phyloP scores from a whole-genome alignment of 2,797 vertebrate species.

The Apogon talboti region DNA sequence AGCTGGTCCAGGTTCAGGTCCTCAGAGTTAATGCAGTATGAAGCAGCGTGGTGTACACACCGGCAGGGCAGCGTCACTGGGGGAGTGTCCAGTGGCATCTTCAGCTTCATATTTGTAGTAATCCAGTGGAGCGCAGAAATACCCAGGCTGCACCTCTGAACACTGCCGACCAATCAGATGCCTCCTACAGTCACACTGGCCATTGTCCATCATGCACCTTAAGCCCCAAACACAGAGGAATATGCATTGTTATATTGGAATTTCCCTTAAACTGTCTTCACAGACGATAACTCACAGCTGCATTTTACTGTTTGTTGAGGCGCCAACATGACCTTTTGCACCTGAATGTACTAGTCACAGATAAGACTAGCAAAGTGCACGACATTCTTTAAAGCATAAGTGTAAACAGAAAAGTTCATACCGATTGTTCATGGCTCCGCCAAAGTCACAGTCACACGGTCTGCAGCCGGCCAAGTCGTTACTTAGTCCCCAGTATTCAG shows the following conservation, averaged over 20 bases:
- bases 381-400: neutral
- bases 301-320: neutral
- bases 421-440: slow-evolving; percentile 89
- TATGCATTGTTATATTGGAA: neutral
- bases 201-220: slow-evolving; percentile 87
- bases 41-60: slow-evolving; percentile 71
- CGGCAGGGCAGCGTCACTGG: slow-evolving; percentile 80
- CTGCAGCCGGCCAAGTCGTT: slow-evolving; percentile 87
- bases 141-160: slow-evolving; percentile 87
- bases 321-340: neutral
- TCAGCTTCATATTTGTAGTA: slow-evolving; percentile 89
- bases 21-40: neutral
- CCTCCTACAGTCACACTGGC: slow-evolving; percentile 88
- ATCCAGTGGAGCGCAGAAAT: slow-evolving; percentile 90
- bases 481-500: slow-evolving; percentile 92
- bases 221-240: neutral
- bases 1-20: neutral
- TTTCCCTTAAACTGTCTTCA: too few relatives aligned
- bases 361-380: neutral
- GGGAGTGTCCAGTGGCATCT: slow-evolving; percentile 74
- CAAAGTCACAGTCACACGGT: slow-evolving; percentile 90
- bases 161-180: slow-evolving; percentile 88
- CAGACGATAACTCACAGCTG: neutral
- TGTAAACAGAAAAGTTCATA: slow-evolving; percentile 35
- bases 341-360: neutral